Conservation (phyloP, 2,797 vertebrate species). For the Nannoperca obscura region DNA sequence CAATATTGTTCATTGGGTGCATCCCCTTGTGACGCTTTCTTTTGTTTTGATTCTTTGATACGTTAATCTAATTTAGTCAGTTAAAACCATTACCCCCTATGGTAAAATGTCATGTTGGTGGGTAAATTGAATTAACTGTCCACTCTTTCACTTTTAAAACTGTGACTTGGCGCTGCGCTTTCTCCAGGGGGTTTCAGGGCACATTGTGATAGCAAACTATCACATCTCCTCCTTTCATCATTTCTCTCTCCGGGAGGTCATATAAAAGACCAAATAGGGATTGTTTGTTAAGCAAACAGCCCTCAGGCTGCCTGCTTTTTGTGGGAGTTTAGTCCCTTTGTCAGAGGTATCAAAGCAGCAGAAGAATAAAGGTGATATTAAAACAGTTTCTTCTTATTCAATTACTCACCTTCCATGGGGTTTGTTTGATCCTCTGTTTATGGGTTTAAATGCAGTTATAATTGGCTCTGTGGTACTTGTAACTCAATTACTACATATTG, state of each 20-base stretch:
- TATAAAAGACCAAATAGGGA: slow-evolving; percentile 32
- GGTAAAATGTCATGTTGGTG: slow-evolving; percentile 12
- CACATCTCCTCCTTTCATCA: slow-evolving; percentile 55
- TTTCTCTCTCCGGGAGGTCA: slow-evolving; percentile 48
- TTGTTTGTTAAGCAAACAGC: slow-evolving; percentile 36
- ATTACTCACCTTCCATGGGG: slow-evolving; percentile 48
- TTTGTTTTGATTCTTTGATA: slow-evolving; percentile 31
- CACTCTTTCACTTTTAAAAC: slow-evolving; percentile 39
- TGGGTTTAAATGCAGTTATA: slow-evolving; percentile 55
- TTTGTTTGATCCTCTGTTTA: slow-evolving; percentile 53
- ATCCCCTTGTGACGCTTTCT: background rate
- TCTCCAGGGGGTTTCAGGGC: slow-evolving; percentile 13
- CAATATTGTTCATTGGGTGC: background rate
- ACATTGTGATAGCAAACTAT: slow-evolving; percentile 42
- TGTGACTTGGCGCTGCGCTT: slow-evolving; percentile 8
- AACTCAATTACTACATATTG: slow-evolving; percentile 54
- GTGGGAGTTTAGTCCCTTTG: slow-evolving; percentile 24
- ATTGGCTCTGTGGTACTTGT: slow-evolving; percentile 52
- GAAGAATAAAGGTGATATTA: slow-evolving; percentile 37
- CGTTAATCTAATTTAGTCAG: slow-evolving; percentile 16
- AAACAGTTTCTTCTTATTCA: slow-evolving; percentile 50
- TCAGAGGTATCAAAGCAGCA: slow-evolving; percentile 38
- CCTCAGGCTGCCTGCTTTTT: slow-evolving; percentile 23
- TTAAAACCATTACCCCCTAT: slow-evolving; percentile 6
- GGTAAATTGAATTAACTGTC: slow-evolving; percentile 30